These are phyloP conservation scores for Andrena marginata DNA, from an alignment of 2,888 invertebrate species.

Conservation along the genomic window DNA sequence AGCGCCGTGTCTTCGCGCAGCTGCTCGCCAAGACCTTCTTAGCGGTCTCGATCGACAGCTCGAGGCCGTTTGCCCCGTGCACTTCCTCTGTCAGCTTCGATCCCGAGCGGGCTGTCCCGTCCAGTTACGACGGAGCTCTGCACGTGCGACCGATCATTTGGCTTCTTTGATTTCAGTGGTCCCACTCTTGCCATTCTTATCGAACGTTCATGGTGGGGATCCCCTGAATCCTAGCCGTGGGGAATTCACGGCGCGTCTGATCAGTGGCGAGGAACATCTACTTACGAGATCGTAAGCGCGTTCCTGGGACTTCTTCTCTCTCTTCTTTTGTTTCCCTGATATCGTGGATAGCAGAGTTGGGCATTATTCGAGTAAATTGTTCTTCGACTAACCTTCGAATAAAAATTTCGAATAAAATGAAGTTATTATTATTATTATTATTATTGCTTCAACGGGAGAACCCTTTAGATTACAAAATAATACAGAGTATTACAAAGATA, in stretches of 20 bases:
- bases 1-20: constrained; percentile 67
- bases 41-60: constrained; percentile 69
- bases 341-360: too few species aligned
- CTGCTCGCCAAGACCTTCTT: constrained; percentile 66
- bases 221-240: not conserved
- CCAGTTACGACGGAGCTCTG: constrained; percentile 14
- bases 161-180: not conserved
- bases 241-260: not conserved
- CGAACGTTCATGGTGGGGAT: too few species aligned
- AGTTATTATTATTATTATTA: too few species aligned
- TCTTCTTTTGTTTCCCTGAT: not conserved
- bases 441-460: too few species aligned
- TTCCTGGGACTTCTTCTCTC: constrained; percentile 14
- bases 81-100: constrained; percentile 39
- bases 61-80: constrained; percentile 65
- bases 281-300: not conserved
- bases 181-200: not conserved
- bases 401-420: too few species aligned
- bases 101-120: constrained; percentile 8
- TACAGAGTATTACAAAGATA: too few species aligned
- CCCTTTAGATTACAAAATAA: too few species aligned
- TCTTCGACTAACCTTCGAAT: too few species aligned
- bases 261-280: constrained; percentile 4
- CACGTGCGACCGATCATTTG: not conserved
- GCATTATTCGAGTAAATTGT: too few species aligned